phyloP scores from a whole-genome alignment of 2,888 invertebrate species.

The Epiblema foenella region DNA sequence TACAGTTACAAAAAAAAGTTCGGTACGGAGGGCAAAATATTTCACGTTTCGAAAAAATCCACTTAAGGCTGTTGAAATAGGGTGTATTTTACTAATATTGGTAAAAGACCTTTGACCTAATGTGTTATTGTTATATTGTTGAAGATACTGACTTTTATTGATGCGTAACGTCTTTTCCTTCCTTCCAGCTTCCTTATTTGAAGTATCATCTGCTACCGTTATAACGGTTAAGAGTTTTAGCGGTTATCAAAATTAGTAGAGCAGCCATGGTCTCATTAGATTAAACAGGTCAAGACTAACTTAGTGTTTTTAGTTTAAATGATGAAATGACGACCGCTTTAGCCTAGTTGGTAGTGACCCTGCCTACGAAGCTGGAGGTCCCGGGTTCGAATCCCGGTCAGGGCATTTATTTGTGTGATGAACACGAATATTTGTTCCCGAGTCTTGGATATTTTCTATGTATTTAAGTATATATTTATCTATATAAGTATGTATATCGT shows the following conservation, averaged over 20 bases:
- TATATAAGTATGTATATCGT: too few relatives aligned
- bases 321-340: too few relatives aligned
- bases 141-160: conserved; percentile 28
- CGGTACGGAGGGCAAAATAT: background rate
- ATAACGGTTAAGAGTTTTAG: conserved; percentile 9
- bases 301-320: background rate
- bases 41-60: background rate
- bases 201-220: conserved; percentile 17
- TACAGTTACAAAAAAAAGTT: background rate
- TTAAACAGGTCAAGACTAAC: background rate
- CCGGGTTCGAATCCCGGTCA: too few relatives aligned
- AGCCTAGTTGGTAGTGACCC: too few relatives aligned
- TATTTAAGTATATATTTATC: too few relatives aligned
- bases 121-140: conserved; percentile 19
- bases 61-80: background rate
- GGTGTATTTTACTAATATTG: background rate
- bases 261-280: background rate
- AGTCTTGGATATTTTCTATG: too few relatives aligned
- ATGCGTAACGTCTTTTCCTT: conserved; percentile 28
- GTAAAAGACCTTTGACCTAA: conserved; percentile 36
- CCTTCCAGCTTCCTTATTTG: conserved; percentile 28
- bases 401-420: too few relatives aligned
- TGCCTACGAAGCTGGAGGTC: too few relatives aligned
- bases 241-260: background rate
- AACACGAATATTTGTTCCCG: too few relatives aligned